phyloP scores from a whole-genome alignment of 2,888 invertebrate species.

The Drosophila borborema region DNA sequence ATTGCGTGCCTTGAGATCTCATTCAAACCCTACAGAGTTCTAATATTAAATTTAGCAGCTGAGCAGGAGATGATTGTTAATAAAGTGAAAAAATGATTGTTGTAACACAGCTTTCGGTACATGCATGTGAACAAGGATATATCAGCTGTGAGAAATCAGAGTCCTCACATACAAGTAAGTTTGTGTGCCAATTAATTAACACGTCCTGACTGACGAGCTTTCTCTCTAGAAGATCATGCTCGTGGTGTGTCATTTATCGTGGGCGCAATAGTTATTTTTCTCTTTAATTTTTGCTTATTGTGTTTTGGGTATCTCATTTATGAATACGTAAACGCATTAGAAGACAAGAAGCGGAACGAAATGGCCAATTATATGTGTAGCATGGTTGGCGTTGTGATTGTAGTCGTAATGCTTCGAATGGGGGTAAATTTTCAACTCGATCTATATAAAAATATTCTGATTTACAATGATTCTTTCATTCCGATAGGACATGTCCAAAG shows the following conservation, averaged over 20 bases:
- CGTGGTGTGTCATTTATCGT: neutral
- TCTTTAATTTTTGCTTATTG: conserved; percentile 47
- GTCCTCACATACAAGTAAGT: conserved; percentile 12
- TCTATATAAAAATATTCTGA: neutral
- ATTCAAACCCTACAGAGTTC: conserved; percentile 25
- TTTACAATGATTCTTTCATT: neutral
- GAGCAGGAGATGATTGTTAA: neutral
- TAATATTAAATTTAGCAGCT: neutral
- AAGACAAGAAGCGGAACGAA: conserved; percentile 2
- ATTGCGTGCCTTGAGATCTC: conserved; percentile 40
- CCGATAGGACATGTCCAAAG: conserved; percentile 55
- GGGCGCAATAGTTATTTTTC: conserved; percentile 16
- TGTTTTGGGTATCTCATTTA: conserved; percentile 12
- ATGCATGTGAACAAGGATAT: conserved; percentile 33
- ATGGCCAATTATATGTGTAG: neutral
- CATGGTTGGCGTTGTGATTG: neutral
- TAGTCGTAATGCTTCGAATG: conserved; percentile 12
- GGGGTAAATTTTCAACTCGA: conserved; percentile 41
- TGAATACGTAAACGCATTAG: conserved; percentile 14
- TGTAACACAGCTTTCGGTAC: conserved; percentile 2
- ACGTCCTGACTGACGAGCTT: neutral
- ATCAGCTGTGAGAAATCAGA: neutral
- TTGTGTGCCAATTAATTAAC: neutral
- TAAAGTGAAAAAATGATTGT: conserved; percentile 22
- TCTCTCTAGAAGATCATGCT: conserved; percentile 20